Evolutionary conservation across 2,797 vertebrate species (phyloP), one percentile per base, ranked within the genome.

Genomic region (Eospalax fontanierii): DNA sequence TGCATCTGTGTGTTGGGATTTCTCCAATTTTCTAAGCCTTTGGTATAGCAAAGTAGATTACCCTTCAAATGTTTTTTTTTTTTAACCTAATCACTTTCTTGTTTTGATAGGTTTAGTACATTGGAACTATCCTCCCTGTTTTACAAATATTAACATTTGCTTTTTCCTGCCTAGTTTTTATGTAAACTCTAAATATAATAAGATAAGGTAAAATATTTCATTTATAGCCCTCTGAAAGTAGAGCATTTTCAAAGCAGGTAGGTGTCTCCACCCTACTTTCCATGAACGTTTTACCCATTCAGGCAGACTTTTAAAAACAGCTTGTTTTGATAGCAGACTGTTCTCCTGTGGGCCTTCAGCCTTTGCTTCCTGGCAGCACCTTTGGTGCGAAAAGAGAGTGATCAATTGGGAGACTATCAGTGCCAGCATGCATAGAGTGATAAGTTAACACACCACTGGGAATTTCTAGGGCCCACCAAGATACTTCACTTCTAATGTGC

Each of bases 401-500:
- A 99, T 99, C 99, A 99, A 98, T 99, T 99, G 98, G 98, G 98
- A 99, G 98, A 98, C 98, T 98, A 98, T 99, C 98, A 98, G 98
- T 98, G 98, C 98, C 99, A 99, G 98, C 99, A 98, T 99, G 99
- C 98, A 98, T 98, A 98, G 98, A 99, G 98, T 98, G 99, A 99
- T 98, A 99, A 99, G 99, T 99, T 99, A 99, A 99, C 99, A 99
- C 98, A 98, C 98, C 98, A 98, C 98, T 99, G 98, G 98, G 99
- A 98, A 98, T 99, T 98, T 98, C 98, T 98, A 98, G 98, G 98
- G 98, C 98, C 98, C 98, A 99, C 98, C 98, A 98, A 98, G 98
- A 99, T 98, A 98, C 99, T 98, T 98, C 99, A 98, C 99, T 99
- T 99, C 98, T 99, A 99, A 99, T 99, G 99, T 98, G 99, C 99